Base-by-base conservation (phyloP, 1,140 invertebrate genomes). In the Gonioctena quinquepunctata region DNA sequence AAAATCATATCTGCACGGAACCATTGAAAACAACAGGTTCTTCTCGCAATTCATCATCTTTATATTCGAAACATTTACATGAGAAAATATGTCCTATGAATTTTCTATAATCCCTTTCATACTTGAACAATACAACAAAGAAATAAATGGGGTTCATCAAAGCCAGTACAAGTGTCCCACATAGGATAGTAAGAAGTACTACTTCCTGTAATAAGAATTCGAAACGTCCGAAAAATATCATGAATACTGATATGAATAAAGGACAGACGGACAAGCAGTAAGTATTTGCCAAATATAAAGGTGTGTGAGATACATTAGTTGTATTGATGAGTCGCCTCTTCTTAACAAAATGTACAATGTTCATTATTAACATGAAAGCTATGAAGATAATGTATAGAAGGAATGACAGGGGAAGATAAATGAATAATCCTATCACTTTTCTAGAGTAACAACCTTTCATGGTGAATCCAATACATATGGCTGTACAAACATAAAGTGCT, bases 351-450 rank as follows among this genome's bases (percentile, higher is more conserved):
- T n/a, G n/a, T n/a, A n/a, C n/a, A n/a, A n/a, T n/a, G n/a, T 72
- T 68, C 18, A 72, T 68, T 25, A 72, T 28, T 4, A 60, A 16
- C 54, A 68, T 60, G 54, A 68, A 60, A 2, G 61, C 16, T 48
- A 68, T 16, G 26, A 60, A 60, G 6, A 68, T 27, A 18, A 60
- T 21, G 18, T 60, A 16, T 18, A 2, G 13, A n/a, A 11, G 25
- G 11, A 18, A 4, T 18, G 22, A n/a, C n/a, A 48, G 2, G 18
- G 42, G 27, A 52, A 1, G 27, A n/a, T n/a, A n/a, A n/a, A n/a
- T n/a, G n/a, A n/a, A n/a, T n/a, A n/a, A n/a, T n/a, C n/a, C n/a
- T n/a, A n/a, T n/a, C n/a, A n/a, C n/a, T n/a, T n/a, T n/a, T n/a
- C n/a, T n/a, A n/a, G n/a, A n/a, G n/a, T n/a, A n/a, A n/a, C 42